These are phyloP conservation scores for Pterocles gutturalis DNA, from an alignment of 2,113 vertebrate genomes.

Conservation along the genomic window DNA sequence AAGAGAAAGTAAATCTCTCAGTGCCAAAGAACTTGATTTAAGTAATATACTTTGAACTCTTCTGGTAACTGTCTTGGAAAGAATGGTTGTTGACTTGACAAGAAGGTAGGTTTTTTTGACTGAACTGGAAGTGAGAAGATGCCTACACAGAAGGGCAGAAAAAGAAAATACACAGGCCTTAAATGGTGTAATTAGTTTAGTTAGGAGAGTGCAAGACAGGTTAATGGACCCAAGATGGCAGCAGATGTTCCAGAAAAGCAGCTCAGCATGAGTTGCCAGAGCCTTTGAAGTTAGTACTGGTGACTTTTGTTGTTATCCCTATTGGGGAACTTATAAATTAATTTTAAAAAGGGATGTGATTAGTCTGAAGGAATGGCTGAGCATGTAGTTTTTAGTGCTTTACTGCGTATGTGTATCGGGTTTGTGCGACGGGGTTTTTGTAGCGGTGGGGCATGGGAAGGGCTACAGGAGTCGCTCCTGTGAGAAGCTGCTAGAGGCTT, in stretches of 20 bases:
- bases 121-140: not conserved
- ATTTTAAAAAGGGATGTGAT: not conserved
- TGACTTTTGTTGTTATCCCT: not conserved
- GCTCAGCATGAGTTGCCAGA: not conserved
- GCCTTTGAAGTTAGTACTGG: not conserved
- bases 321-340: not conserved
- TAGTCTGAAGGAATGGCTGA: not conserved
- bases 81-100: not conserved
- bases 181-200: not conserved
- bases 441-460: too few species aligned
- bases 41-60: not conserved
- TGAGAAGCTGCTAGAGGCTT: too few species aligned
- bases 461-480: too few species aligned
- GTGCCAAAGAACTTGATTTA: not conserved
- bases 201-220: not conserved
- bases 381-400: not conserved
- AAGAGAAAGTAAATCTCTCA: not conserved
- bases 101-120: not conserved
- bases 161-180: not conserved
- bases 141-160: not conserved
- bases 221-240: not conserved
- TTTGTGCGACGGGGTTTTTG: too few species aligned
- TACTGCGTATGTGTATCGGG: not conserved
- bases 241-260: not conserved
- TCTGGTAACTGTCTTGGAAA: not conserved